These are phyloP conservation scores for Rhyacophila evoluta DNA, from an alignment of 2,888 invertebrate genomes.

Conservation along the genomic window DNA sequence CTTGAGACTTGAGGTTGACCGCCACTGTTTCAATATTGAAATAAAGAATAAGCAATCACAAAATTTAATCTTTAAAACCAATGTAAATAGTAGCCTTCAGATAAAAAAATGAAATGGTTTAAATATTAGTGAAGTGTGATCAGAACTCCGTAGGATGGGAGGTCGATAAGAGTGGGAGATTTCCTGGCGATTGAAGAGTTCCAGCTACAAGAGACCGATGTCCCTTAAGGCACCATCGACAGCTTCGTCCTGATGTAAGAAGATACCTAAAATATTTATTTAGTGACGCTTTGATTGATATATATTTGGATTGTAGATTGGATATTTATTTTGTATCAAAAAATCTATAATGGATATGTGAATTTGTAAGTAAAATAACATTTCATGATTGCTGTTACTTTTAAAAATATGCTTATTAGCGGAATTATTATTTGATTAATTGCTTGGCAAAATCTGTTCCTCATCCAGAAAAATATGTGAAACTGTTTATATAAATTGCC, in stretches of 20 bases:
- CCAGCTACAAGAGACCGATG: constrained; percentile 50
- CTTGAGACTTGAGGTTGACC: background rate
- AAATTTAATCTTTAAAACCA: background rate
- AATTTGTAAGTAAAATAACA: too few species aligned
- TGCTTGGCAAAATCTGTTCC: too few species aligned
- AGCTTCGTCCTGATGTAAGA: constrained; percentile 52
- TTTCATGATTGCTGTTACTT: too few species aligned
- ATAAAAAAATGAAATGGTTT: background rate
- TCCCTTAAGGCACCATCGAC: constrained; percentile 53
- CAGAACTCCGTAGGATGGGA: background rate
- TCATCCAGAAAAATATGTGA: too few species aligned
- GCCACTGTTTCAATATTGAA: background rate
- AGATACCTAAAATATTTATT: background rate
- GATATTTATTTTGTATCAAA: too few species aligned
- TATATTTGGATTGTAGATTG: too few species aligned
- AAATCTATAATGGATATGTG: too few species aligned
- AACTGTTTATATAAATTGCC: too few species aligned
- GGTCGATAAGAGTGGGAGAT: background rate
- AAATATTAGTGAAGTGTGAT: background rate
- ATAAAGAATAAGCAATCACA: background rate
- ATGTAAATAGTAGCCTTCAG: background rate
- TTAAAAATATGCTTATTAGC: too few species aligned
- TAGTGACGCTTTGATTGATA: background rate
- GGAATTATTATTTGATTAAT: too few species aligned
- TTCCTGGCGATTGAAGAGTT: background rate